Evolutionary conservation across 2,888 invertebrate species (phyloP).

Genomic region (Adelphocoris suturalis): DNA sequence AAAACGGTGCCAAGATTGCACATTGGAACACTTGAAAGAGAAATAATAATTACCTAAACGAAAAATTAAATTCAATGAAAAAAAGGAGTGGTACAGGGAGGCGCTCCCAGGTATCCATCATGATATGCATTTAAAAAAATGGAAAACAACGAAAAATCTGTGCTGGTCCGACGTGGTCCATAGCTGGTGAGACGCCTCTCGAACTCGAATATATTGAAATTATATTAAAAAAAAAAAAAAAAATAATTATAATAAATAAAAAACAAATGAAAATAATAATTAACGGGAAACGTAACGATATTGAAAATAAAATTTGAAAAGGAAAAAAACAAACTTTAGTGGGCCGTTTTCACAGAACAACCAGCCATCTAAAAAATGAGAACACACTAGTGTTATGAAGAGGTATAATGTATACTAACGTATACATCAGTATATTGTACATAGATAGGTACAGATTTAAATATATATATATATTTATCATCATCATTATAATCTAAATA

Average conservation of each 20-base stretch:
- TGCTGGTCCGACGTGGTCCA: constrained; percentile 57
- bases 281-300: neutral
- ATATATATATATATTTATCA: constrained; percentile 47
- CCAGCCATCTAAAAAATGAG: neutral
- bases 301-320: neutral
- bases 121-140: constrained; percentile 45
- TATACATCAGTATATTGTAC: constrained; percentile 52
- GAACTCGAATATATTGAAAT: neutral
- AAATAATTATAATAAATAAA: neutral
- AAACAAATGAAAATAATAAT: neutral
- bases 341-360: neutral
- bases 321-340: neutral
- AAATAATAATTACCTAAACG: neutral
- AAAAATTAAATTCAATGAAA: too few species aligned
- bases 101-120: neutral
- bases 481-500: constrained; percentile 62
- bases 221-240: neutral
- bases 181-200: constrained; percentile 7
- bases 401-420: constrained; percentile 63
- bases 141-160: constrained; percentile 3
- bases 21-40: constrained; percentile 30
- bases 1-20: constrained; percentile 50
- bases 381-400: constrained; percentile 54
- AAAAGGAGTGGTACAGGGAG: neutral
- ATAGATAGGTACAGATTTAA: constrained; percentile 61